phyloP scores from a whole-genome alignment of 1,140 invertebrate species.

The Hestina assimilis region DNA sequence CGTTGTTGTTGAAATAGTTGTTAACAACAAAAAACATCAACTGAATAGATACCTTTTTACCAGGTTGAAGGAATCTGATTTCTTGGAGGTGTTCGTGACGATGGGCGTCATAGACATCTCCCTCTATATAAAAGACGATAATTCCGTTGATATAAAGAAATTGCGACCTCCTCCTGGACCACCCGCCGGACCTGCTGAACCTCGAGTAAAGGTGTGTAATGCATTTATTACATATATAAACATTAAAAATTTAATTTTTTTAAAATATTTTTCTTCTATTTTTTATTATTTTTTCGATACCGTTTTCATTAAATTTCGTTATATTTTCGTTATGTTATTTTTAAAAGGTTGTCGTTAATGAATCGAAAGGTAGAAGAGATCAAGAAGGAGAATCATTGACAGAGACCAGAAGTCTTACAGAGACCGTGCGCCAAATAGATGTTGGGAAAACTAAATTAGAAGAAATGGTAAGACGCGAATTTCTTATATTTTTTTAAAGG shows the following conservation, averaged over 20 bases:
- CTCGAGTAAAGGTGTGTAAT: constrained; percentile 27
- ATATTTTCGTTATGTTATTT: background rate
- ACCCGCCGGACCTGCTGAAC: background rate
- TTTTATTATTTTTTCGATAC: background rate
- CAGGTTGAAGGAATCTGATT: constrained; percentile 43
- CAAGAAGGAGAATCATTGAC: constrained; percentile 5
- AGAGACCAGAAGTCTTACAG: constrained; percentile 37
- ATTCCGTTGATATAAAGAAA: constrained; percentile 22
- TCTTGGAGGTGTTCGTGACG: constrained; percentile 56
- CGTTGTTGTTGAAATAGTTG: background rate
- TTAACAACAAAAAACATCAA: no score
- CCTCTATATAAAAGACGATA: constrained; percentile 45
- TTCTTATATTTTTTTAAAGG: background rate
- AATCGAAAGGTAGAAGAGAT: constrained; percentile 22
- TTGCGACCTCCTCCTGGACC: constrained; percentile 36
- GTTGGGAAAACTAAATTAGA: constrained; percentile 39
- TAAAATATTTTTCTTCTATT: background rate
- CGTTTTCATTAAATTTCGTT: background rate
- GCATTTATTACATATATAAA: background rate
- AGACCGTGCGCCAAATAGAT: constrained; percentile 32
- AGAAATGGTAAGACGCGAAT: constrained; percentile 20
- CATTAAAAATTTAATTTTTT: background rate
- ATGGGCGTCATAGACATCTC: constrained; percentile 57
- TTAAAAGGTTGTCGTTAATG: constrained; percentile 31
- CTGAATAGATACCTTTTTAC: no score